A percentile compares a stretch with the other conserved stretches of the same genome.
Evolutionary conservation across 2,113 vertebrate genomes (phyloP).

Genomic region (Choloepus hoffmanni): DNA sequence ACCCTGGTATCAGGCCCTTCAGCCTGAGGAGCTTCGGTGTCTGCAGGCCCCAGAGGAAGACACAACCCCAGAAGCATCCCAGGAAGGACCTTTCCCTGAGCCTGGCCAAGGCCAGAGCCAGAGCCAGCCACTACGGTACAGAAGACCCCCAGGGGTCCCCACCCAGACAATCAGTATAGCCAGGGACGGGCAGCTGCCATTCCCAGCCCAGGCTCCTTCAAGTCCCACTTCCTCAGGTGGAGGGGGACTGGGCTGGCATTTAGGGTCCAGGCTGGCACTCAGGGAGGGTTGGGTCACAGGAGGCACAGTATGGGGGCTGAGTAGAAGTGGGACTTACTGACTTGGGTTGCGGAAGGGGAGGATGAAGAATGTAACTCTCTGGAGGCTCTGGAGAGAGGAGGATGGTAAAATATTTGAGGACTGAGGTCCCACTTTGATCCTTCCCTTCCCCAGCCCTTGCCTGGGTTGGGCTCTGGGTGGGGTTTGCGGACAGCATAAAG

Average conservation of each 20-base stretch:
- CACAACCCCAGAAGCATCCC: constrained; percentile 77
- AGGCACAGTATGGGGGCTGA: not conserved
- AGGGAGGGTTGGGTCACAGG: too few relatives aligned
- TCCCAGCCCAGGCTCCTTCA: not conserved
- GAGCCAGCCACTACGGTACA: constrained; percentile 91
- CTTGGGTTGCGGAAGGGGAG: too few relatives aligned
- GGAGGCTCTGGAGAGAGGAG: not conserved
- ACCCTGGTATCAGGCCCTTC: constrained; percentile 93
- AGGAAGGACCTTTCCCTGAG: constrained; percentile 82
- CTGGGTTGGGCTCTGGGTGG: not conserved
- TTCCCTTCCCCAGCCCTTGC: not conserved
- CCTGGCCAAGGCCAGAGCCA: constrained; percentile 84
- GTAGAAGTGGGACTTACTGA: not conserved
- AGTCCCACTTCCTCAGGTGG: not conserved
- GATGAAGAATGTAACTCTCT: not conserved
- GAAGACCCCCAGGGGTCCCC: not conserved
- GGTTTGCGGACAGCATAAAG: not conserved
- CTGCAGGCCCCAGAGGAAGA: constrained; percentile 84
- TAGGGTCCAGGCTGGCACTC: not conserved
- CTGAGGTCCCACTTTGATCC: not conserved
- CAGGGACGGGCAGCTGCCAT: not conserved
- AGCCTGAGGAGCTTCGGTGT: constrained; percentile 91
- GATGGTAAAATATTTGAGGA: not conserved
- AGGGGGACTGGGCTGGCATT: not conserved
- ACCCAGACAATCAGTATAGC: not conserved